These are phyloP conservation scores for Micrasema minimum DNA, from an alignment of 1,140 invertebrate species.

Conservation along the genomic window DNA sequence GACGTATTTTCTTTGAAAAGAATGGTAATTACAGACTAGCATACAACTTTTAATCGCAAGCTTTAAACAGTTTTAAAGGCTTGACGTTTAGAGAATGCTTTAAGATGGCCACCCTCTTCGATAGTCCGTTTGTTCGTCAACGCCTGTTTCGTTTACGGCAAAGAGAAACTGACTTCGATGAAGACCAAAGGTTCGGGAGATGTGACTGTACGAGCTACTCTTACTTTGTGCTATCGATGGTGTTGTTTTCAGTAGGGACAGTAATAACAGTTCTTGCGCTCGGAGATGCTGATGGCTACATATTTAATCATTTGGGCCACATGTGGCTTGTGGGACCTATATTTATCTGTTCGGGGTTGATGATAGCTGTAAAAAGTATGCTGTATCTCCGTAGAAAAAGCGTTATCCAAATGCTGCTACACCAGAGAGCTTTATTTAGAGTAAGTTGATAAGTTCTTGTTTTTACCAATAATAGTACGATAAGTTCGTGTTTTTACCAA, in stretches of 20 bases:
- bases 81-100: constrained; percentile 39
- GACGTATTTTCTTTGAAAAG: constrained; percentile 14
- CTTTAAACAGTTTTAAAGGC: constrained; percentile 3
- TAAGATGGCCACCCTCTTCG: constrained; percentile 70
- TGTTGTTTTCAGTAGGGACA: constrained; percentile 73
- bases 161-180: constrained; percentile 70
- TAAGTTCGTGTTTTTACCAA: too few relatives aligned
- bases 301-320: constrained; percentile 70
- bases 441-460: constrained; percentile 58
- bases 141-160: constrained; percentile 69
- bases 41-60: not conserved
- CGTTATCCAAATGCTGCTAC: constrained; percentile 73
- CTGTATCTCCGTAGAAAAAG: constrained; percentile 74
- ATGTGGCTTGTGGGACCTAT: constrained; percentile 78
- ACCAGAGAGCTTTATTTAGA: constrained; percentile 71
- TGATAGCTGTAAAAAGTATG: constrained; percentile 76
- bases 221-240: constrained; percentile 72
- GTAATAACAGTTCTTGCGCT: constrained; percentile 73
- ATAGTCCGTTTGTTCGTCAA: constrained; percentile 70
- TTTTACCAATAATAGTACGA: too few relatives aligned
- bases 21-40: constrained; percentile 33
- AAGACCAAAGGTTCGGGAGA: constrained; percentile 69
- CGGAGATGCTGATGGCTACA: constrained; percentile 69
- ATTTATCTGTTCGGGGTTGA: constrained; percentile 75
- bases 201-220: constrained; percentile 76